Base-by-base conservation (phyloP, 2,888 invertebrate species). In the Octodonta nipae region DNA sequence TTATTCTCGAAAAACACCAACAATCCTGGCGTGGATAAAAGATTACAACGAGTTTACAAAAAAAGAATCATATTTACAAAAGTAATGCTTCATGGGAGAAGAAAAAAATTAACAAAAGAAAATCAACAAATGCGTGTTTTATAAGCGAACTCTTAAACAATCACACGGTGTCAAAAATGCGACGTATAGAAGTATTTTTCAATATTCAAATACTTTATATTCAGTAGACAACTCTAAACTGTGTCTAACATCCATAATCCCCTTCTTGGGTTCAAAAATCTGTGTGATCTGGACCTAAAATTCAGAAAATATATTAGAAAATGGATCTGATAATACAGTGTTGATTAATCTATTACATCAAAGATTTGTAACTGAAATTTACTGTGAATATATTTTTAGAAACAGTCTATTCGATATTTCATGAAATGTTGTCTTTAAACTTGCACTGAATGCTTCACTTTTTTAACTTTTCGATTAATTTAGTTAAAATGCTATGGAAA, bases 211-310 rank as follows among this genome's bases (percentile, higher is more conserved):
- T n/a, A n/a, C n/a, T 11, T 10, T 4, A 11, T 22, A 10, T 22
- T 22, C 22, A 11, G 22, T 11, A 22, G 22, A 22, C 22, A 22
- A 22, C 22, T 22, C n/a, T n/a, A n/a, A n/a, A n/a, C n/a, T 11
- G 22, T 22, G n/a, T 22, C 22, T 22, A 22, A 22, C 22, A n/a
- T 37, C 36, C 32, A 17, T 24, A 28, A 26, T 15, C 26, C 26
- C 29, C 30, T 25, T 28, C 32, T 34, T 8, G 13, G 28, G 15
- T 38, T 38, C 67, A 71, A 63, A 70, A 65, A 64, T 71, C 71
- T 52, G 70, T 69, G 60, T 70, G 68, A 55, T 69, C 71, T 53
- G 70, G 71, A 64, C 70, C 71, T 71, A 66, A 44, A 70, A 45
- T 27, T 67, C 45, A 49, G 56, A 43, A n/a, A n/a, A n/a, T n/a